Percentiles rank a stretch among this genome's conserved stretches.
Evolutionary conservation across 2,797 vertebrate species (phyloP).

Genomic region (Bovichtus diacanthus): DNA sequence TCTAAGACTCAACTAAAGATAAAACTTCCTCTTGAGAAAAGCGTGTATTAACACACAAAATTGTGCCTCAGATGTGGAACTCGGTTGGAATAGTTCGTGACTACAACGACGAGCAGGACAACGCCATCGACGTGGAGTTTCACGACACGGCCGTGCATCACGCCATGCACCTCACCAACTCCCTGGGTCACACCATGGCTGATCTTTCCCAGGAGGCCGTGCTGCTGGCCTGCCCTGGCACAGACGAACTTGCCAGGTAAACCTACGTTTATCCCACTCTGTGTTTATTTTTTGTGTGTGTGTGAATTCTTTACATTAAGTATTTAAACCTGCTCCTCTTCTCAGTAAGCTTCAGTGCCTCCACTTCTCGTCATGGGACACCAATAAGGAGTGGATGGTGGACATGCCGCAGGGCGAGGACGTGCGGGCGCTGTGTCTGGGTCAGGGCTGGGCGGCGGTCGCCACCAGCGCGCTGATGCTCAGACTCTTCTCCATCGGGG

Average conservation of each 20-base stretch:
- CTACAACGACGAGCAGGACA: constrained; percentile 97
- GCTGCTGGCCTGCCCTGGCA: constrained; percentile 90
- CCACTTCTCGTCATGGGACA: constrained; percentile 97
- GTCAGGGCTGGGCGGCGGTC: constrained; percentile 93
- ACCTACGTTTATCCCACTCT: accelerated
- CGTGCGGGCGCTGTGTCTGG: constrained; percentile 89
- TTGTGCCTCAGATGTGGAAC: constrained; percentile 91
- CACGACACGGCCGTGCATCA: constrained; percentile 95
- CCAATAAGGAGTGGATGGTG: constrained; percentile 96
- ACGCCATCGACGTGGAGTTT: constrained; percentile 96
- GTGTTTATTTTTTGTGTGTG: too few species aligned
- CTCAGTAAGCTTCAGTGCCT: constrained; percentile 95
- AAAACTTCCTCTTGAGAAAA: too few species aligned
- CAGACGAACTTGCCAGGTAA: constrained; percentile 93
- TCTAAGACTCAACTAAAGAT: neutral
- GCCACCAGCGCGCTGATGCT: constrained; percentile 89
- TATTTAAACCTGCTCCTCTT: neutral
- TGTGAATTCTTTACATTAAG: neutral
- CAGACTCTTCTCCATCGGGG: constrained; percentile 91
- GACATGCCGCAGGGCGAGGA: constrained; percentile 93
- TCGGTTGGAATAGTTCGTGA: constrained; percentile 93
- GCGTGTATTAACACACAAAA: neutral
- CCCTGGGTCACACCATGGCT: constrained; percentile 90
- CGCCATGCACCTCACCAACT: constrained; percentile 94
- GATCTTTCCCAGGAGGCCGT: constrained; percentile 93